Base-by-base conservation (phyloP, 1,140 invertebrate species). In the Panagrolaimus sp. region DNA sequence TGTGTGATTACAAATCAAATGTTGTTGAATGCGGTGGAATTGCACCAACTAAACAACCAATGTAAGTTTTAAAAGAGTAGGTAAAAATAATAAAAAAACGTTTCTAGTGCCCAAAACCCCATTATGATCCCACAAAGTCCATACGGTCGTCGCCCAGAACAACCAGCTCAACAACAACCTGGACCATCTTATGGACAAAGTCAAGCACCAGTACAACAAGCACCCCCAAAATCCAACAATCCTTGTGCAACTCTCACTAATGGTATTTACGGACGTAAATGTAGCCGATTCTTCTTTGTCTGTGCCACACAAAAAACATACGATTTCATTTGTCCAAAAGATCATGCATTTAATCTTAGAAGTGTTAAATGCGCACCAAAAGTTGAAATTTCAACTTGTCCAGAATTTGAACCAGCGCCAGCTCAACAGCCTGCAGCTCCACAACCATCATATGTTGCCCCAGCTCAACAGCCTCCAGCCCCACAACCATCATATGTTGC, bases 241-340 rank as follows among this genome's bases (percentile, higher is more conserved):
- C 17, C n/a, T n/a, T 71, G 71, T 44, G 38, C 2, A 9, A 65
- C 46, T n/a, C 44, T 63, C 14, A 15, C 7, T n/a, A 38, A 73
- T 45, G 71, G 71, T 26, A 63, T 71, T 14, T 71, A 71, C 70
- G 71, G 71, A 10, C 47, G 70, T 15, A 5, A n/a, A 17, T 71
- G 71, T 32, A 38, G 21, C 17, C 70, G 71, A 5, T 43, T 58
- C 43, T 71, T 72, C 70, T 63, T 71, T 32, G 55, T 71, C 6
- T 71, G 71, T 47, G n/a, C 21, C n/a, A 45, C 10, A 4, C 14
- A 72, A 14, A 55, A 45, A 14, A 71, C 47, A 14, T 72, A 65
- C 48, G 70, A 71, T 21, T 71, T 71, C 68, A 71, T 48, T 12
- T 71, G 70, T 48, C 70, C 70, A 6, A 38, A 14, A 0, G 28